These are phyloP conservation scores for Triplophysa bombifrons DNA, from an alignment of 2,797 vertebrate species.

Conservation along the genomic window DNA sequence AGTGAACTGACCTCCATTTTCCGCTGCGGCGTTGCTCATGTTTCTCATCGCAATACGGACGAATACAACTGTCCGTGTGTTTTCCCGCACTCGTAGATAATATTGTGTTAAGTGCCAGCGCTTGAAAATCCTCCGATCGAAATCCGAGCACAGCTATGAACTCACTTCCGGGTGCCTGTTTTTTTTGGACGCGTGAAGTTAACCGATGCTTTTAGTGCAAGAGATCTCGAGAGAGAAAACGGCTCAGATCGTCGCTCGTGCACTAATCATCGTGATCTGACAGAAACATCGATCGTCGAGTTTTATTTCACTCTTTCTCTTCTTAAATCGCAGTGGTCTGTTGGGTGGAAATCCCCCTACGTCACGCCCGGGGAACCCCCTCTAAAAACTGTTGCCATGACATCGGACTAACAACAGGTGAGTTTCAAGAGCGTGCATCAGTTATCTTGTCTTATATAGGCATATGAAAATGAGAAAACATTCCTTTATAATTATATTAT, in stretches of 20 bases:
- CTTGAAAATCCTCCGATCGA: background rate
- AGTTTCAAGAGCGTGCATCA: background rate
- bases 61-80: background rate
- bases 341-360: constrained; percentile 75
- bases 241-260: background rate
- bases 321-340: background rate
- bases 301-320: constrained; percentile 44
- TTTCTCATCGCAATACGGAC: constrained; percentile 66
- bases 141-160: background rate
- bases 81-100: background rate
- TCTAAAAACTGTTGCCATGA: constrained; percentile 23
- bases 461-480: background rate
- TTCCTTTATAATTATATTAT: background rate
- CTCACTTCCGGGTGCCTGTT: constrained; percentile 50
- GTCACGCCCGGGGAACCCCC: constrained; percentile 60
- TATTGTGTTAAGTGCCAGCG: background rate
- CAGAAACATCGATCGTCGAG: background rate
- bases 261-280: background rate
- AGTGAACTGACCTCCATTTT: constrained; percentile 31
- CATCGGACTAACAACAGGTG: constrained; percentile 46
- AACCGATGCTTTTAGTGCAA: background rate
- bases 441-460: background rate
- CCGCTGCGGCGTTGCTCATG: constrained; percentile 63
- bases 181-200: background rate
- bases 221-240: background rate